phyloP scores from a whole-genome alignment of 1,140 invertebrate species.

The Caenorhabditis elegans region DNA sequence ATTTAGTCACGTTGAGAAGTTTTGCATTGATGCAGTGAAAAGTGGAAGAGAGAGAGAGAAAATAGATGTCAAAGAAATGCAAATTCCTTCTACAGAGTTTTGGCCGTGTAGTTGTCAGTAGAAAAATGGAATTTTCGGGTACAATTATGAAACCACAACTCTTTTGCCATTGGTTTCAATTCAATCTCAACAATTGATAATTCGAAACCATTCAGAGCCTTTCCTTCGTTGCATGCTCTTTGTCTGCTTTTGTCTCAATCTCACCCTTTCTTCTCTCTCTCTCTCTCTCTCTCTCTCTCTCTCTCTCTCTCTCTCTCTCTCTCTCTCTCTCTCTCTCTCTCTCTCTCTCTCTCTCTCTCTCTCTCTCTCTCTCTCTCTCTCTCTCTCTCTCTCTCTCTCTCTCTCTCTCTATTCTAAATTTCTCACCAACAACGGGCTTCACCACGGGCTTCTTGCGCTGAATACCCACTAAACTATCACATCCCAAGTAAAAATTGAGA shows the following conservation, averaged over 20 bases:
- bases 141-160: conserved; percentile 2
- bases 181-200: too few relatives aligned
- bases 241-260: not conserved
- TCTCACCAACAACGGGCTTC: too few relatives aligned
- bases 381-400: too few relatives aligned
- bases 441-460: too few relatives aligned
- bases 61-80: not conserved
- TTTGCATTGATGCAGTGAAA: not conserved
- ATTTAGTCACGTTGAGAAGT: too few relatives aligned
- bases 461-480: too few relatives aligned
- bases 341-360: too few relatives aligned
- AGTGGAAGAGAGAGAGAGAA: not conserved
- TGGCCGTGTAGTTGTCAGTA: not conserved
- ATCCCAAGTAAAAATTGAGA: not conserved
- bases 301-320: not conserved
- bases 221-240: not conserved
- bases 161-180: not conserved
- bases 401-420: too few relatives aligned
- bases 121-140: not conserved
- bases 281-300: not conserved
- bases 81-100: not conserved
- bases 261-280: not conserved
- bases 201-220: not conserved
- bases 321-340: too few relatives aligned
- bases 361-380: too few relatives aligned